These are phyloP conservation scores for Parthenolecanium corni DNA, from an alignment of 2,888 invertebrate species.

Conservation along the genomic window DNA sequence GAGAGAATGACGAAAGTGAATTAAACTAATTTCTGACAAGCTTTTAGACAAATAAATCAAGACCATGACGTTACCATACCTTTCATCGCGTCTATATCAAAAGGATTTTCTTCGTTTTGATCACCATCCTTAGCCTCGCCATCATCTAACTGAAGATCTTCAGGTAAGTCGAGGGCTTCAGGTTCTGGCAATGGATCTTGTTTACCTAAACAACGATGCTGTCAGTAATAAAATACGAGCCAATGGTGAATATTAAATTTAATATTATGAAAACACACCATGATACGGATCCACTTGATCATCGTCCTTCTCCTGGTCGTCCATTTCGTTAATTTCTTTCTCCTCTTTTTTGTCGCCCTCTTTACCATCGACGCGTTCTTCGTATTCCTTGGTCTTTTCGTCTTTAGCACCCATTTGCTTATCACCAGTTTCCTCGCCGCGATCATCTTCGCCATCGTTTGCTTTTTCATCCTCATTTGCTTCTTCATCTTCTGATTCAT, in stretches of 20 bases:
- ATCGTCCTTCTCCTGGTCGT: conserved; percentile 62
- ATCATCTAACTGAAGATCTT: conserved; percentile 70
- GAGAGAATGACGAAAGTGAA: not conserved
- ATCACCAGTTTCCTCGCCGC: conserved; percentile 51
- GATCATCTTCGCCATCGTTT: conserved; percentile 30
- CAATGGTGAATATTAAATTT: not conserved
- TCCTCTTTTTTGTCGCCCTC: conserved; percentile 46
- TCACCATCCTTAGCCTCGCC: conserved; percentile 52
- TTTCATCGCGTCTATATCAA: conserved; percentile 73
- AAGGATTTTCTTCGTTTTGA: conserved; percentile 65
- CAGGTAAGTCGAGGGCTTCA: conserved; percentile 76
- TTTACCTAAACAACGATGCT: conserved; percentile 37
- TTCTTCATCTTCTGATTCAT: conserved; percentile 52
- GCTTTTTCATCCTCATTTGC: conserved; percentile 48
- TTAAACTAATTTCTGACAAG: not conserved
- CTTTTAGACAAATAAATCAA: not conserved
- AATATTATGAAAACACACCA: conserved; percentile 41
- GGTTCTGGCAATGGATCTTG: conserved; percentile 66
- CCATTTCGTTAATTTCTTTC: conserved; percentile 68
- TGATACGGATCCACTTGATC: conserved; percentile 75
- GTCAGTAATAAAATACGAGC: not conserved
- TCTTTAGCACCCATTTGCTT: conserved; percentile 68
- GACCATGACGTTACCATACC: conserved; percentile 41
- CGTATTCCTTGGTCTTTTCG: conserved; percentile 43
- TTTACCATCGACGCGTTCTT: conserved; percentile 46